These are phyloP conservation scores for Dryomyza anilis DNA, from an alignment of 2,888 invertebrate species.

Conservation along the genomic window DNA sequence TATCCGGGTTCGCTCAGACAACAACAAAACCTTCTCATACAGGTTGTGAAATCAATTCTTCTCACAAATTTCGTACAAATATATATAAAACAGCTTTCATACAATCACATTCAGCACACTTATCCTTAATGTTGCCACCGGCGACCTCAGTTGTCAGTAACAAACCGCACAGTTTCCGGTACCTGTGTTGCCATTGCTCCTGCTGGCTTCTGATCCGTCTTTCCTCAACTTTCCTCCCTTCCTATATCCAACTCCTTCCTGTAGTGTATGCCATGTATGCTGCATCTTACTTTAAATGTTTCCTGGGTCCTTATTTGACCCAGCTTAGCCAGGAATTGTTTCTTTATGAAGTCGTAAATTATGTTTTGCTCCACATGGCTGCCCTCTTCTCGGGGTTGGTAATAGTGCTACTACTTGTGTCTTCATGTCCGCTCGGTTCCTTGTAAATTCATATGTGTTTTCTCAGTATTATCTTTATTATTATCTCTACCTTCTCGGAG, in stretches of 20 bases:
- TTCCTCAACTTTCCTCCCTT: too few species aligned
- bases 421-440: too few species aligned
- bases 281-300: background rate
- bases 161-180: too few species aligned
- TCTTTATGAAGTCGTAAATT: conserved; percentile 39
- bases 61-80: background rate
- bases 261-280: background rate
- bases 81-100: too few species aligned
- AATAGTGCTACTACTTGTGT: too few species aligned
- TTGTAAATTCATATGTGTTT: conserved; percentile 1
- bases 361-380: conserved; percentile 34
- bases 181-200: background rate
- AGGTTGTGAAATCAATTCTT: conserved; percentile 21
- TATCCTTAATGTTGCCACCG: too few species aligned
- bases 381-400: background rate
- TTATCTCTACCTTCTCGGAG: background rate
- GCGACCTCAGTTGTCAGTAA: background rate
- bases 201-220: background rate
- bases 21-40: background rate
- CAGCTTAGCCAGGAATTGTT: conserved; percentile 30
- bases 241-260: too few species aligned
- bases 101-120: too few species aligned
- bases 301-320: background rate
- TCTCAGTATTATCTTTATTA: conserved; percentile 28
- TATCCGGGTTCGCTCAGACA: background rate